phyloP scores from a whole-genome alignment of 2,888 invertebrate species.

The Brenthis ino region DNA sequence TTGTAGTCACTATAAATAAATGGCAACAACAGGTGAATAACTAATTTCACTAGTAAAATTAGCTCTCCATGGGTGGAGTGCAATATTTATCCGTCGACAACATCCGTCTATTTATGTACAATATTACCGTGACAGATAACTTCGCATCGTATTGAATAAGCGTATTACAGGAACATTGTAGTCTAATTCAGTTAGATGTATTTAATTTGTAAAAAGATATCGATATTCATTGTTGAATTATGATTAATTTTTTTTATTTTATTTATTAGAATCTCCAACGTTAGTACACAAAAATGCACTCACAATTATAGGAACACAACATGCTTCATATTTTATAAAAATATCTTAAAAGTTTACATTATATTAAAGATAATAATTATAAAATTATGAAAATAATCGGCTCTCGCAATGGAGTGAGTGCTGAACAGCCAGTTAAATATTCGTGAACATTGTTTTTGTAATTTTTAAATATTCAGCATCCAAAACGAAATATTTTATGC shows the following conservation, averaged over 20 bases:
- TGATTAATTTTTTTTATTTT: neutral
- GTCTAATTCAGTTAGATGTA: slow-evolving; percentile 33
- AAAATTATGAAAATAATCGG: slow-evolving; percentile 32
- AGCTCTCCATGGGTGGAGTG: slow-evolving; percentile 78
- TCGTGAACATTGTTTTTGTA: slow-evolving; percentile 68
- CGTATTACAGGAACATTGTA: slow-evolving; percentile 34
- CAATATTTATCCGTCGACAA: slow-evolving; percentile 74
- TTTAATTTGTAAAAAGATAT: slow-evolving; percentile 2
- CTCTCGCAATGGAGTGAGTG: slow-evolving; percentile 44
- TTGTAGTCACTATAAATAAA: slow-evolving; percentile 77
- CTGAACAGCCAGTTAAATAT: slow-evolving; percentile 52
- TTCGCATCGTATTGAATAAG: slow-evolving; percentile 50
- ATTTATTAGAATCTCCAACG: no score
- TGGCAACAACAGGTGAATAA: slow-evolving; percentile 82
- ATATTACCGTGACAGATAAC: slow-evolving; percentile 59
- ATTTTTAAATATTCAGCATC: slow-evolving; percentile 76
- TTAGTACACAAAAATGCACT: no score
- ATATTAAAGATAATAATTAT: no score
- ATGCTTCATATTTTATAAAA: no score
- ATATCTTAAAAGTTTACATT: no score
- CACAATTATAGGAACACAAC: no score
- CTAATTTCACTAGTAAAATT: slow-evolving; percentile 81
- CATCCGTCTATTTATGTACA: slow-evolving; percentile 69
- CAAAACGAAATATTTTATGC: slow-evolving; percentile 76
- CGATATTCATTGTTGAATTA: slow-evolving; percentile 30